Percentiles rank a stretch among this genome's conserved stretches.
Conservation (phyloP, 1,140 invertebrate species). For the Drosophila elegans region DNA sequence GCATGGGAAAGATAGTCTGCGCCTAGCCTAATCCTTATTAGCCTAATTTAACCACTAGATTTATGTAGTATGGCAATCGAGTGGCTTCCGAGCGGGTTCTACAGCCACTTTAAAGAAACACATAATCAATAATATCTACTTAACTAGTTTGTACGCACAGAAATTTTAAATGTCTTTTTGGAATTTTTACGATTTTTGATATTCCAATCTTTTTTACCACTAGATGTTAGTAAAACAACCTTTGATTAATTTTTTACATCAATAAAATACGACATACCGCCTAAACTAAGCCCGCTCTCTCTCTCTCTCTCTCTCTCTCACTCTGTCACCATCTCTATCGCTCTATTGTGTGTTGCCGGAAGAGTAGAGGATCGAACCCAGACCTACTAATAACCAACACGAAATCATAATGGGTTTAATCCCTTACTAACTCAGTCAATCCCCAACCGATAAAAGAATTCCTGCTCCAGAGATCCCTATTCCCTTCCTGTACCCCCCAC, state of each 20-base stretch:
- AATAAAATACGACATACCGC: conserved; percentile 75
- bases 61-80: conserved; percentile 52
- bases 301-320: conserved; percentile 14
- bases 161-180: conserved; percentile 44
- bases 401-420: conserved; percentile 21
- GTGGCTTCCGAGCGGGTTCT: conserved; percentile 63
- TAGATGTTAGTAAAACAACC: conserved; percentile 49
- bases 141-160: conserved; percentile 74
- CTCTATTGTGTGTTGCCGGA: conserved; percentile 20
- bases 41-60: conserved; percentile 60
- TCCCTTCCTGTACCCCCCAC: not conserved
- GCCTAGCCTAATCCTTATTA: conserved; percentile 67
- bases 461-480: not conserved
- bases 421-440: conserved; percentile 21
- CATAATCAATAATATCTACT: conserved; percentile 50
- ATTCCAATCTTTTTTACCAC: conserved; percentile 60
- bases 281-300: conserved; percentile 45
- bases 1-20: conserved; percentile 66
- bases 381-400: conserved; percentile 20
- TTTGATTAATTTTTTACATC: conserved; percentile 77
- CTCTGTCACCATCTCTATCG: conserved; percentile 13
- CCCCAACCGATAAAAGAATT: not conserved
- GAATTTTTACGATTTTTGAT: conserved; percentile 65
- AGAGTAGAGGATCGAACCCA: conserved; percentile 26
- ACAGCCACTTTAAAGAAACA: conserved; percentile 58